Percentiles rank a stretch among this genome's conserved stretches.
Evolutionary conservation across 2,888 invertebrate genomes (phyloP).

Genomic region (Priocnemis perturbator): DNA sequence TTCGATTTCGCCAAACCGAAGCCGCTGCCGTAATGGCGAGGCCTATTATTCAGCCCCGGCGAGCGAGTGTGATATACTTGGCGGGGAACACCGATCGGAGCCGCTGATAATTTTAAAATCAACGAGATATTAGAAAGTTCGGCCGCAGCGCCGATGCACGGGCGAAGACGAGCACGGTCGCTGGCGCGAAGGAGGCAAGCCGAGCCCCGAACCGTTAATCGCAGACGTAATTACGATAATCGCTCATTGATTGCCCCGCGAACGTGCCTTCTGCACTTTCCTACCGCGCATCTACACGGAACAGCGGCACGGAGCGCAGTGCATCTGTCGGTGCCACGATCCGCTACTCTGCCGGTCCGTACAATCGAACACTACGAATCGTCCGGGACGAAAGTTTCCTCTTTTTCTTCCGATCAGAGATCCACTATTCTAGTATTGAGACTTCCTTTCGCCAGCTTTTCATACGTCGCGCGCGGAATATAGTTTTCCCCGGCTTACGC

Average conservation of each 20-base stretch:
- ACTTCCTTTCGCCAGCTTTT: too few species aligned
- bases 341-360: background rate
- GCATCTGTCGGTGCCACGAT: conserved; percentile 46
- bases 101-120: conserved; percentile 29
- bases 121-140: conserved; percentile 66
- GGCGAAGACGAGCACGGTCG: background rate
- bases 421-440: too few species aligned
- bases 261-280: conserved; percentile 65
- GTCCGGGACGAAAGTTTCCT: background rate
- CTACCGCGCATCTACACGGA: conserved; percentile 39
- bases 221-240: conserved; percentile 68
- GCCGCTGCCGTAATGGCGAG: too few species aligned
- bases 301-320: conserved; percentile 28
- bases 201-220: conserved; percentile 60
- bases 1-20: too few species aligned
- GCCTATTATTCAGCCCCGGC: too few species aligned
- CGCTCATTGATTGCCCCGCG: conserved; percentile 64
- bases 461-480: too few species aligned
- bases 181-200: conserved; percentile 48
- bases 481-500: too few species aligned
- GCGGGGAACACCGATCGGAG: too few species aligned
- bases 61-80: too few species aligned
- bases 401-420: too few species aligned
- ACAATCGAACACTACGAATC: conserved; percentile 16
- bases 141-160: conserved; percentile 17